Conservation (phyloP, 2,797 vertebrate genomes). For the Antrozous pallidus region DNA sequence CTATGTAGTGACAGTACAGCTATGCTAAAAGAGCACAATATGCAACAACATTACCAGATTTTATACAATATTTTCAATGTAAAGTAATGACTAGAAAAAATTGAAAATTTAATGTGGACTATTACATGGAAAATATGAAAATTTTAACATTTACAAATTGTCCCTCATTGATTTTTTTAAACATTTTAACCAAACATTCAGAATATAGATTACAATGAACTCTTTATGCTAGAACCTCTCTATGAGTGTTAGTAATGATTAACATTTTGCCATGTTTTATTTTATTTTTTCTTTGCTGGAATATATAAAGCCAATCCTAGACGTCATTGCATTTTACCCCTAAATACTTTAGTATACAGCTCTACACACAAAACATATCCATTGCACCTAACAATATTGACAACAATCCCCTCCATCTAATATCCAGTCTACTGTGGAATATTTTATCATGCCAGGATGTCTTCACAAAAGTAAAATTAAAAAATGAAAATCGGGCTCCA, state of each 20-base stretch:
- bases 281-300: not conserved
- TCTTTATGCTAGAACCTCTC: not conserved
- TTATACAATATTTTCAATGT: not conserved
- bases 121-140: not conserved
- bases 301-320: conserved; percentile 1
- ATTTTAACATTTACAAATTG: not conserved
- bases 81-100: not conserved
- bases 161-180: not conserved
- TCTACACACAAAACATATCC: not conserved
- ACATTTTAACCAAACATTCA: not conserved
- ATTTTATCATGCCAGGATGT: not conserved
- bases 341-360: not conserved
- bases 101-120: not conserved
- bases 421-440: not conserved
- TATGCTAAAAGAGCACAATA: not conserved
- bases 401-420: not conserved
- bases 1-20: not conserved
- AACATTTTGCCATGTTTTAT: not conserved
- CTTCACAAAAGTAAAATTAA: not conserved
- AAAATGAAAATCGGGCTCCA: not conserved
- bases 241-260: not conserved
- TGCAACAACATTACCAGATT: not conserved
- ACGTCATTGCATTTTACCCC: not conserved
- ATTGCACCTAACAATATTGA: not conserved
- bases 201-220: not conserved